Base-by-base conservation (phyloP, 1,140 invertebrate genomes). In the Notospermus geniculatus region DNA sequence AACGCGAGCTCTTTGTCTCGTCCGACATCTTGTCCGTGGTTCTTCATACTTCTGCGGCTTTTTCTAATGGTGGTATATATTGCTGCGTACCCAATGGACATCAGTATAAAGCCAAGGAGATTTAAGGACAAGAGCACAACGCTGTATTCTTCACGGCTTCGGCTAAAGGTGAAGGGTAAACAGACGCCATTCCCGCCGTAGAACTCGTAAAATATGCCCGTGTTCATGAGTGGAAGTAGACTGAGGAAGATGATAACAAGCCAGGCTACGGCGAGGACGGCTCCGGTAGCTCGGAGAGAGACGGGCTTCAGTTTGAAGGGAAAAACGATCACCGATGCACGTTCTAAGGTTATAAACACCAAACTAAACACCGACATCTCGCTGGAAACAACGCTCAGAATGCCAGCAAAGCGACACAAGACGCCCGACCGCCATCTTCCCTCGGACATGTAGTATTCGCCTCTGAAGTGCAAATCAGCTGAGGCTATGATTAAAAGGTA, bases 401-500 rank as follows among this genome's bases (percentile, higher is more conserved):
- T 43, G 11, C 39, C 39, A 43, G 39, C 11, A 43, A 43, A 13
- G 11, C 19, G 11, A 43, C 39, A 43, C 19, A 43, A 43, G 39
- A 43, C 39, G 39, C 39, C 19, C 39, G 11, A 19, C 39, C 19
- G 11, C 39, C 39, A 43, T 11, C 19, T 13, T 43, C 19, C 19
- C 39, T 43, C 39, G 39, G 11, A 13, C 19, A 43, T 13, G 19
- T 11, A 13, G 19, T 43, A 43, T 11, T 13, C 19, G 19, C 39
- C 39, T 43, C 39, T 11, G 39, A 13, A 43, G 19, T 43, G 19
- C 11, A 43, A 11, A 43, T 43, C 39, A 43, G 19, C 39, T 43
- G 39, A 43, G 39, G 39, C 39, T 43, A 43, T 43, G 11, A 43
- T 43, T 43, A 43, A 11, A 19, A 43, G 39, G 39, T 43, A 43